Conservation (phyloP, 1,140 invertebrate species). For the Oedothorax gibbosus region DNA sequence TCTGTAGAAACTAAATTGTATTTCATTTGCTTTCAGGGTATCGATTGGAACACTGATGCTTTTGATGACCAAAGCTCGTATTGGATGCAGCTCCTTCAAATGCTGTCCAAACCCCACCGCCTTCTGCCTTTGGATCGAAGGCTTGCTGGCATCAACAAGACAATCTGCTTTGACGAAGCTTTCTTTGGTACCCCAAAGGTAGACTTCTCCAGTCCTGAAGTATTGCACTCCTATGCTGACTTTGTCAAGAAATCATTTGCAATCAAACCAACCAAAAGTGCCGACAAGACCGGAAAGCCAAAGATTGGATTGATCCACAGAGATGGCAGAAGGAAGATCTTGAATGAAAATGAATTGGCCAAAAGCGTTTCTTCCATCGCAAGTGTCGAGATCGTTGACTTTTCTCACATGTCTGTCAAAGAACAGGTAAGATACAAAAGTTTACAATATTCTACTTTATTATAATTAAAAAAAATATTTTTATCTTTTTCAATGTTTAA, state of each 20-base stretch:
- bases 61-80: constrained; percentile 57
- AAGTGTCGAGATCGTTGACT: constrained; percentile 61
- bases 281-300: constrained; percentile 21
- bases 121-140: constrained; percentile 56
- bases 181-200: constrained; percentile 61
- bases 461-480: background rate
- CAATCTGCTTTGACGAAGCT: constrained; percentile 61
- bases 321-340: constrained; percentile 61
- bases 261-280: constrained; percentile 21
- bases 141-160: constrained; percentile 61
- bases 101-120: constrained; percentile 51
- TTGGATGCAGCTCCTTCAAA: constrained; percentile 60
- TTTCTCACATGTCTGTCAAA: constrained; percentile 59
- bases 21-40: constrained; percentile 34
- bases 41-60: constrained; percentile 61
- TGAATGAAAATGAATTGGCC: constrained; percentile 63
- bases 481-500: background rate
- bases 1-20: too few relatives aligned
- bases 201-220: constrained; percentile 38
- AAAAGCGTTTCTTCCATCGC: constrained; percentile 54
- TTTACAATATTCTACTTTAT: background rate
- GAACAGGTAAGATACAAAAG: constrained; percentile 59
- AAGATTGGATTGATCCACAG: constrained; percentile 60
- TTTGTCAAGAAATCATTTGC: constrained; percentile 50
- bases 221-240: constrained; percentile 42